These are phyloP conservation scores for Platanista minor DNA, from an alignment of 2,113 vertebrate species.

Conservation along the genomic window DNA sequence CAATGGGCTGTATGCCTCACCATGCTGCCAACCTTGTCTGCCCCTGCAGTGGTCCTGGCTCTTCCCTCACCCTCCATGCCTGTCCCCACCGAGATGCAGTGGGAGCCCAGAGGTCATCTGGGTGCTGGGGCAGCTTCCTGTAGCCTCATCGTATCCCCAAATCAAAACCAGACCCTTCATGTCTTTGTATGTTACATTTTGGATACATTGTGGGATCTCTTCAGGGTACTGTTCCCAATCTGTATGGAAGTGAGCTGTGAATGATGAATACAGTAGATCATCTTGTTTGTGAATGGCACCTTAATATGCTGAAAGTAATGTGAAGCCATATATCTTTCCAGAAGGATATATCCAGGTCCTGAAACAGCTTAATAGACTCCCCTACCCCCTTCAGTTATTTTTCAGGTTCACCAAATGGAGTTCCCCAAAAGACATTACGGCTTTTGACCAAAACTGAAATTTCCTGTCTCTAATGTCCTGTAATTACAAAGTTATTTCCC, in stretches of 20 bases:
- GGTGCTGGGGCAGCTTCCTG: neutral
- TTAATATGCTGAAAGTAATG: constrained; percentile 81
- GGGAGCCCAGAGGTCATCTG: neutral
- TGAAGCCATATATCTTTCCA: constrained; percentile 73
- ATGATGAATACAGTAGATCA: constrained; percentile 78
- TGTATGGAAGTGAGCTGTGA: constrained; percentile 73
- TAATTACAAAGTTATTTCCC: constrained; percentile 74
- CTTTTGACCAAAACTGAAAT: constrained; percentile 74
- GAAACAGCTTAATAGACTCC: constrained; percentile 67
- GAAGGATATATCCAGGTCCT: constrained; percentile 66
- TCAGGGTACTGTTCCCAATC: constrained; percentile 68
- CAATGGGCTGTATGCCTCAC: rapidly evolving
- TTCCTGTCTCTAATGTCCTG: constrained; percentile 71
- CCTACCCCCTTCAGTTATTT: constrained; percentile 30
- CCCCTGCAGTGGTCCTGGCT: neutral
- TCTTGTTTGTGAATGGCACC: constrained; percentile 73
- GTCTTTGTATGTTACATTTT: constrained; percentile 71
- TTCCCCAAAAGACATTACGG: constrained; percentile 52
- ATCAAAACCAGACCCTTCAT: constrained; percentile 70
- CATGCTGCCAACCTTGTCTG: neutral
- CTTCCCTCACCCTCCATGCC: neutral
- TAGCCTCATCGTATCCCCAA: constrained; percentile 10
- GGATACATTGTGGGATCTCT: constrained; percentile 19
- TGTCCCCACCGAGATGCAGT: neutral
- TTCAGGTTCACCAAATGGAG: constrained; percentile 65